phyloP scores from a whole-genome alignment of 2,888 invertebrate species.

The Diaphora mendica region DNA sequence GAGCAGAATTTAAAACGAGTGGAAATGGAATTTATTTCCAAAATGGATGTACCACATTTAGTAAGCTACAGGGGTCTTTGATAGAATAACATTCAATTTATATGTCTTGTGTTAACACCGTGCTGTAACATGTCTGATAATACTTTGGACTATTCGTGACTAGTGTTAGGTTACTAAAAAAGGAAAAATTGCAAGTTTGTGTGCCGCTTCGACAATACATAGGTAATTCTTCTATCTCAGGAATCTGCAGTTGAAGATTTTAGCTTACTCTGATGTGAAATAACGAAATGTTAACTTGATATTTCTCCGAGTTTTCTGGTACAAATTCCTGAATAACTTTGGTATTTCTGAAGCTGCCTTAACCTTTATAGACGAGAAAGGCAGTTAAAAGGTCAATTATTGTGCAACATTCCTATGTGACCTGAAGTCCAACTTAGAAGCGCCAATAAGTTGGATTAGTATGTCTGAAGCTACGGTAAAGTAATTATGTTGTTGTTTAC shows the following conservation, averaged over 20 bases:
- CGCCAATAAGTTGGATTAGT: slow-evolving; percentile 58
- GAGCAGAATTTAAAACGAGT: slow-evolving; percentile 19
- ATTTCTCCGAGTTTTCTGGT: too few species aligned
- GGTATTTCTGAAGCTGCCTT: too few species aligned
- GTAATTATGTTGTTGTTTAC: too few species aligned
- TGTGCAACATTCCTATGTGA: slow-evolving; percentile 45
- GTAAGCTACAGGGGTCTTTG: slow-evolving; percentile 28
- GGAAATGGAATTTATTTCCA: slow-evolving; percentile 22
- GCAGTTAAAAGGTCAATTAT: neutral
- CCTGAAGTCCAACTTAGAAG: slow-evolving; percentile 11
- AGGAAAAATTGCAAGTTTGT: too few species aligned
- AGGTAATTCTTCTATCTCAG: too few species aligned
- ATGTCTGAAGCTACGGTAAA: slow-evolving; percentile 38
- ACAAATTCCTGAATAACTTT: neutral
- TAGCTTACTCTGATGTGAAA: too few species aligned
- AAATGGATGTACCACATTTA: slow-evolving; percentile 26
- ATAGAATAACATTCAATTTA: slow-evolving; percentile 28
- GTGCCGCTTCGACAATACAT: too few species aligned
- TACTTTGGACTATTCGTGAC: neutral
- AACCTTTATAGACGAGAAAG: too few species aligned
- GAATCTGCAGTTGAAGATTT: too few species aligned
- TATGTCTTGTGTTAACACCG: slow-evolving; percentile 22
- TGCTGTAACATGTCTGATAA: slow-evolving; percentile 1
- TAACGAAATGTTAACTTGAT: too few species aligned
- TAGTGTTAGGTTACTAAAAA: neutral